These are phyloP conservation scores for Zelleria hepariella DNA, from an alignment of 2,888 invertebrate genomes.

Conservation along the genomic window DNA sequence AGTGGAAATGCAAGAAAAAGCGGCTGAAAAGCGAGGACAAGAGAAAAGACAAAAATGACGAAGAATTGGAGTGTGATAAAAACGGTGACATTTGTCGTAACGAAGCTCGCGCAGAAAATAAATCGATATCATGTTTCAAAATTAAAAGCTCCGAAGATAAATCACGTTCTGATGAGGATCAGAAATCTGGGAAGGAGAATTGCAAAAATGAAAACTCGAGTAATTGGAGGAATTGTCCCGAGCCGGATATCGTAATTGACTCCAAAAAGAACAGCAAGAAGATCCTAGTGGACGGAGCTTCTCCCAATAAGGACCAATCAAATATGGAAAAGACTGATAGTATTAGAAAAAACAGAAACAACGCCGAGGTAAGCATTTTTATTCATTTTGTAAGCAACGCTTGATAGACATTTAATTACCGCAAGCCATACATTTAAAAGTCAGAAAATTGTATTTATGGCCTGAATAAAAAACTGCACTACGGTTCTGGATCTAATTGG, in stretches of 20 bases:
- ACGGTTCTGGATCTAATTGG: background rate
- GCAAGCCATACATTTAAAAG: background rate
- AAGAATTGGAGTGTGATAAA: constrained; percentile 34
- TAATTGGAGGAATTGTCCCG: constrained; percentile 46
- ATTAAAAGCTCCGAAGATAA: constrained; percentile 59
- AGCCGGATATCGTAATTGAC: constrained; percentile 57
- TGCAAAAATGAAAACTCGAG: constrained; percentile 58
- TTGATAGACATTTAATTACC: background rate
- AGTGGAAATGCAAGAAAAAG: constrained; percentile 65
- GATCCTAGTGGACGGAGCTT: constrained; percentile 44
- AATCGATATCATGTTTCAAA: constrained; percentile 65
- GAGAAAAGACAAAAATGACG: constrained; percentile 32
- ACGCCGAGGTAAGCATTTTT: constrained; percentile 37
- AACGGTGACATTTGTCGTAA: constrained; percentile 47
- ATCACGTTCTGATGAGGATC: constrained; percentile 49
- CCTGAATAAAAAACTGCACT: no score
- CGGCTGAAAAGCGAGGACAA: constrained; percentile 45
- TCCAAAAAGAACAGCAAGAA: constrained; percentile 47
- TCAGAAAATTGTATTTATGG: no score
- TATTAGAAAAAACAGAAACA: constrained; percentile 38
- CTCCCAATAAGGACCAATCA: constrained; percentile 48
- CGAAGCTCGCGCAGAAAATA: constrained; percentile 50
- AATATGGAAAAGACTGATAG: constrained; percentile 49
- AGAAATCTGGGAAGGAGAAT: constrained; percentile 51
- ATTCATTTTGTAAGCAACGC: background rate